Evolutionary conservation across 2,888 invertebrate genomes (phyloP).

Genomic region (Leptinotarsa juncta): DNA sequence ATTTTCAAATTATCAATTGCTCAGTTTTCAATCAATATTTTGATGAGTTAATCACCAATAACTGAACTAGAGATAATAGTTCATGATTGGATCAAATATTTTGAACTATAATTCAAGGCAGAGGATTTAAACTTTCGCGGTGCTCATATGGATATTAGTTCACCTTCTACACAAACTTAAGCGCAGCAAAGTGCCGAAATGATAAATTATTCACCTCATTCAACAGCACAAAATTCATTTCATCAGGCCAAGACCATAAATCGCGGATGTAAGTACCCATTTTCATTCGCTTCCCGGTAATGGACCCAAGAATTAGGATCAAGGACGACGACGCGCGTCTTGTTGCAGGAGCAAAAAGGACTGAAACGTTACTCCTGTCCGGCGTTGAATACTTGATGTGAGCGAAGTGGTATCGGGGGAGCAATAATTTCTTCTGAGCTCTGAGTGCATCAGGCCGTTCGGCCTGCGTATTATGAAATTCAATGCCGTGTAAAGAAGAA

Average conservation of each 20-base stretch:
- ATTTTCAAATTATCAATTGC: too few species aligned
- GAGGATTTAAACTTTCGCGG: background rate
- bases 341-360: slow-evolving; percentile 14
- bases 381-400: slow-evolving; percentile 48
- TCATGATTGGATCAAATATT: too few species aligned
- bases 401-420: slow-evolving; percentile 49
- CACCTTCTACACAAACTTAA: background rate
- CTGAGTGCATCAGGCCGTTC: slow-evolving; percentile 50
- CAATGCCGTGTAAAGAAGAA: slow-evolving; percentile 40
- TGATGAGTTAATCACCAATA: too few species aligned
- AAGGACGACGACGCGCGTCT: slow-evolving; percentile 23
- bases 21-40: too few species aligned
- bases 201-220: slow-evolving; percentile 12
- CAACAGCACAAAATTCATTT: slow-evolving; percentile 12
- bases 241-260: slow-evolving; percentile 5
- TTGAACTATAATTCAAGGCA: background rate
- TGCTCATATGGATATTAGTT: background rate
- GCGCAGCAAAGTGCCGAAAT: background rate
- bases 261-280: slow-evolving; percentile 14
- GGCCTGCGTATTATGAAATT: slow-evolving; percentile 41
- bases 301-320: slow-evolving; percentile 12
- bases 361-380: slow-evolving; percentile 30
- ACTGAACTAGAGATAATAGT: too few species aligned
- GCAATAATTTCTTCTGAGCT: slow-evolving; percentile 46
- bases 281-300: slow-evolving; percentile 12